Evolutionary conservation across 2,888 invertebrate genomes (phyloP).

Genomic region (Scelioninae gen. 2): DNA sequence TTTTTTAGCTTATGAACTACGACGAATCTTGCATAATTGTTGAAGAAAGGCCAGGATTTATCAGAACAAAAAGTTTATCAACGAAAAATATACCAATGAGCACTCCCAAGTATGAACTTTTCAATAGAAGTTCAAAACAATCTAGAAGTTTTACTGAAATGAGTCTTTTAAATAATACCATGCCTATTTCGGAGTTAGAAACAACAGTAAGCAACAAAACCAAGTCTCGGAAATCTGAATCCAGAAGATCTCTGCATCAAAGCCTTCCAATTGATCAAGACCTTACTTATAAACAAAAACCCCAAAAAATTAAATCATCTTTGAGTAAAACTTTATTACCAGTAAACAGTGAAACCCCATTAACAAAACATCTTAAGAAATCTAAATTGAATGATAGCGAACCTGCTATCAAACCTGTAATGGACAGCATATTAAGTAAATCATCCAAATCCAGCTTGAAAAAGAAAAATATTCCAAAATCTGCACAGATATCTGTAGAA

Average conservation of each 20-base stretch:
- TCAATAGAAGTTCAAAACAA: constrained; percentile 1
- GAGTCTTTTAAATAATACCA: background rate
- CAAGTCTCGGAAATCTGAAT: constrained; percentile 18
- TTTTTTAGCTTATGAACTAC: background rate
- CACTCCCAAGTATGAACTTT: constrained; percentile 20
- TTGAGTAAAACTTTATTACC: constrained; percentile 35
- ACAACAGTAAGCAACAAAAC: background rate
- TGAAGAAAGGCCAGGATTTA: background rate
- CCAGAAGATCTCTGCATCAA: constrained; percentile 24
- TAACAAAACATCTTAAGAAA: constrained; percentile 66
- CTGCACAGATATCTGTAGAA: no score
- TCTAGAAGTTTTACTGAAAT: constrained; percentile 18
- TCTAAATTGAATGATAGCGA: constrained; percentile 68
- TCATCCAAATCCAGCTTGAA: background rate
- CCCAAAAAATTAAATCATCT: constrained; percentile 10
- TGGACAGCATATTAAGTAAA: background rate
- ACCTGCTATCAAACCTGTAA: constrained; percentile 54
- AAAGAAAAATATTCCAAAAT: no score
- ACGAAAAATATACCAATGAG: constrained; percentile 20
- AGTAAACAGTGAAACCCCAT: constrained; percentile 61
- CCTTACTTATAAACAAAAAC: background rate
- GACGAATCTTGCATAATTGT: constrained; percentile 22
- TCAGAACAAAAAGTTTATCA: background rate
- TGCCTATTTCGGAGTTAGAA: background rate
- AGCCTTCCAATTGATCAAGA: constrained; percentile 6